Evolutionary conservation across 1,140 invertebrate genomes (phyloP).

Genomic region (Venustaconcha ellipsiformis): DNA sequence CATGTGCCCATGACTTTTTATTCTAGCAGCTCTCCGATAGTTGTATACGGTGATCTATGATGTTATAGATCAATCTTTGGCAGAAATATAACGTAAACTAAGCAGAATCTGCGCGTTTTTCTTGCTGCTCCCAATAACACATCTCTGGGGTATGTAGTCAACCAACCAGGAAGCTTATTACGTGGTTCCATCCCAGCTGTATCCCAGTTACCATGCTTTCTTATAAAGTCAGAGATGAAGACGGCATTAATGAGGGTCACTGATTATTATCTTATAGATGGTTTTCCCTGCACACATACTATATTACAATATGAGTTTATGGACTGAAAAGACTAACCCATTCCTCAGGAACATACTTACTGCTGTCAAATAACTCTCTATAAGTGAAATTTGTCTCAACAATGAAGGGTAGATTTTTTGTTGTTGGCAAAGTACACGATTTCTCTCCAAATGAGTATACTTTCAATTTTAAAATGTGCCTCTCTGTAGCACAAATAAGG

Average conservation of each 20-base stretch:
- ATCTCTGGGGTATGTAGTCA: slow-evolving; percentile 26
- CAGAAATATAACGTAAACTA: slow-evolving; percentile 19
- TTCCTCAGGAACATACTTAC: slow-evolving; percentile 3
- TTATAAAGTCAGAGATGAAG: slow-evolving; percentile 12
- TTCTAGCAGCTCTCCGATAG: too few species aligned
- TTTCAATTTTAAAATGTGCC: background rate
- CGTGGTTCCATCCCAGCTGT: slow-evolving; percentile 19
- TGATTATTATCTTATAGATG: slow-evolving; percentile 2
- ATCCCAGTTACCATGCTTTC: background rate
- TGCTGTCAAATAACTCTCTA: slow-evolving; percentile 3
- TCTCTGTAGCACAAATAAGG: slow-evolving; percentile 31
- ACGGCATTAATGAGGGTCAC: slow-evolving; percentile 11
- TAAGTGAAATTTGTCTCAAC: slow-evolving; percentile 30
- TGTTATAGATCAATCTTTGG: background rate
- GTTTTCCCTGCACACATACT: slow-evolving; percentile 1
- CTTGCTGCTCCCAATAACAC: slow-evolving; percentile 1
- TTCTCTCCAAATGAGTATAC: slow-evolving; percentile 2
- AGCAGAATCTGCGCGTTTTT: slow-evolving; percentile 19
- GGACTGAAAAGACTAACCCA: slow-evolving; percentile 19
- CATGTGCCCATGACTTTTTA: too few species aligned
- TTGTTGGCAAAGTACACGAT: background rate
- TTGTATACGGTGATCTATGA: too few species aligned
- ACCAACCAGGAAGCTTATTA: slow-evolving; percentile 6
- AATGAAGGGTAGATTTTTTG: slow-evolving; percentile 20
- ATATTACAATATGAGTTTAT: background rate